Percentiles rank a stretch among this genome's conserved stretches.
Evolutionary conservation across 2,888 invertebrate species (phyloP).

Genomic region (Eumacrocentrus americanus): DNA sequence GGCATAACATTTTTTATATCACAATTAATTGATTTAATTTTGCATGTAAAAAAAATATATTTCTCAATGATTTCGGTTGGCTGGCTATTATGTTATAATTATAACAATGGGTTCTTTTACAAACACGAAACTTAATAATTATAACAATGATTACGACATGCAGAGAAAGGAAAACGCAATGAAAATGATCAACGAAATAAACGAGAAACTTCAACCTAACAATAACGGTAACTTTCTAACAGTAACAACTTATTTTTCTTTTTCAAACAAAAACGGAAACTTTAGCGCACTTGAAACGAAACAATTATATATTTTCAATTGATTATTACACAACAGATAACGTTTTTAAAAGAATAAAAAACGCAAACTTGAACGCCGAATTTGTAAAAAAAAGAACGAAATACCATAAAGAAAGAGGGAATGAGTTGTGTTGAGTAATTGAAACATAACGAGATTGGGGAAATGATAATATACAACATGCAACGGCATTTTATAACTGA

Average conservation of each 20-base stretch:
- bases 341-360: too few species aligned
- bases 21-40: too few species aligned
- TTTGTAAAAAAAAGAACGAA: neutral
- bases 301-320: too few species aligned
- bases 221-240: neutral
- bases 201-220: slow-evolving; percentile 20
- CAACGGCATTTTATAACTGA: neutral
- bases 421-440: neutral
- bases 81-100: neutral
- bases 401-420: neutral
- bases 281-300: neutral
- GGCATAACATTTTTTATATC: too few species aligned
- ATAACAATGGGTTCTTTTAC: neutral
- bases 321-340: too few species aligned
- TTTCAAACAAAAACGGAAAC: neutral
- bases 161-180: slow-evolving; percentile 13
- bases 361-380: too few species aligned
- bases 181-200: slow-evolving; percentile 28
- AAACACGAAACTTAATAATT: slow-evolving; percentile 4
- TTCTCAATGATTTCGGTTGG: slow-evolving; percentile 26
- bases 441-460: neutral
- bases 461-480: neutral
- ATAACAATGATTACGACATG: slow-evolving; percentile 1
- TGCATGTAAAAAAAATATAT: too few species aligned
- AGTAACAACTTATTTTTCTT: slow-evolving; percentile 4